Percentiles rank a stretch among this genome's conserved stretches.
phyloP scores from a whole-genome alignment of 1,140 invertebrate species.

The Triops cancriformis region DNA sequence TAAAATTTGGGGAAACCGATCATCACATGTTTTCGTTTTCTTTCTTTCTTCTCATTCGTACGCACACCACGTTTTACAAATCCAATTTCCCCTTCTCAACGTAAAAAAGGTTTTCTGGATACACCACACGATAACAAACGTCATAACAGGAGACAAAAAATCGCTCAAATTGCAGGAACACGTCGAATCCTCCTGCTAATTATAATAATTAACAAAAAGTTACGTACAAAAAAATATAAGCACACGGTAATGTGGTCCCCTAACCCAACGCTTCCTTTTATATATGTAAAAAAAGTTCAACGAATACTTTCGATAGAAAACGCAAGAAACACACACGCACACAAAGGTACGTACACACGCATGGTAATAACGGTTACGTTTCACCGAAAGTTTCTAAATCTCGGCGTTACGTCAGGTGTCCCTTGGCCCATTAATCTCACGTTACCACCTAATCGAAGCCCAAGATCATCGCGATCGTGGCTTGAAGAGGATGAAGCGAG shows the following conservation, averaged over 20 bases:
- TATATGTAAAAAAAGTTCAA: neutral
- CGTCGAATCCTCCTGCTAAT: neutral
- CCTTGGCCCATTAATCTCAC: neutral
- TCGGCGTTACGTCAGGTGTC: neutral
- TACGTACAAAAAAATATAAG: neutral
- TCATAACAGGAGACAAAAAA: neutral
- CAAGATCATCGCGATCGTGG: neutral
- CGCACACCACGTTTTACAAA: neutral
- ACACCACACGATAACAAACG: neutral
- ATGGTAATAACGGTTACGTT: neutral
- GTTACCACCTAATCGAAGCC: neutral
- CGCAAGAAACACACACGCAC: neutral
- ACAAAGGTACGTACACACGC: neutral
- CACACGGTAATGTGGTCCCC: slow-evolving; percentile 1
- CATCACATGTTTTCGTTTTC: neutral
- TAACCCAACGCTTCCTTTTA: neutral
- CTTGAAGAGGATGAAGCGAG: neutral
- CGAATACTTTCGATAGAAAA: slow-evolving; percentile 1
- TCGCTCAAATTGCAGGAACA: neutral
- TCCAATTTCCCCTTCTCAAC: neutral
- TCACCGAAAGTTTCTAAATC: slow-evolving; percentile 1
- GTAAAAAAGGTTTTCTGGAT: neutral
- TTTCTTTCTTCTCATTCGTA: neutral
- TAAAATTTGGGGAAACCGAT: neutral
- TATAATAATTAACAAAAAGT: neutral